phyloP scores from a whole-genome alignment of 2,888 invertebrate species.

The Diarsia dahlii region DNA sequence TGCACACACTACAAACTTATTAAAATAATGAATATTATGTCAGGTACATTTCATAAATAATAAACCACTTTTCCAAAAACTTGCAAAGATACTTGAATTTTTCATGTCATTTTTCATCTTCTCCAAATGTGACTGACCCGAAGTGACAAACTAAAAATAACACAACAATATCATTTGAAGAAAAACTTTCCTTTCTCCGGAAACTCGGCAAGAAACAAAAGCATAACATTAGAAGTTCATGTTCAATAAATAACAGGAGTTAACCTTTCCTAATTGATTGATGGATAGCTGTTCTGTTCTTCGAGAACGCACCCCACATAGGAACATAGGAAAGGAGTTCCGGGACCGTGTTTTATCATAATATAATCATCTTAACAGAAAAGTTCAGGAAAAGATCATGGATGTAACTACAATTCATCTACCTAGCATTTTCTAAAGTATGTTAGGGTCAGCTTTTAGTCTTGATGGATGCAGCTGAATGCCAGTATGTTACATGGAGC shows the following conservation, averaged over 20 bases:
- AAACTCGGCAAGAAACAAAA: conserved; percentile 43
- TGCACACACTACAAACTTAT: background rate
- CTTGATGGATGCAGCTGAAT: too few relatives aligned
- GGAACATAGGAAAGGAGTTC: conserved; percentile 10
- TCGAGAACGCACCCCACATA: conserved; percentile 28
- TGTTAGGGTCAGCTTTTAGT: too few relatives aligned
- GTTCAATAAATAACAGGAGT: conserved; percentile 70
- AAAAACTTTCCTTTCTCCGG: conserved; percentile 22
- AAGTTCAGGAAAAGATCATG: conserved; percentile 7
- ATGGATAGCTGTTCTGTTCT: conserved; percentile 69
- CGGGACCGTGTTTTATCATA: conserved; percentile 26
- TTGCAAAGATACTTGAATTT: background rate
- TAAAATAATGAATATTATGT: background rate
- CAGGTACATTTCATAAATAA: background rate
- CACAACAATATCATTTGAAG: conserved; percentile 18
- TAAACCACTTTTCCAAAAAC: background rate
- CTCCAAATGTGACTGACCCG: conserved; percentile 5
- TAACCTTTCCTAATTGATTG: conserved; percentile 74
- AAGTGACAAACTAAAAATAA: conserved; percentile 18
- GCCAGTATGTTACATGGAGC: too few relatives aligned
- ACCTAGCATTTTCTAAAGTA: too few relatives aligned
- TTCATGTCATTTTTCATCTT: background rate
- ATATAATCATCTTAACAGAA: conserved; percentile 45
- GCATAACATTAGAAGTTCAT: conserved; percentile 55
- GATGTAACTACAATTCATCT: too few relatives aligned